A percentile compares a stretch with the other conserved stretches of the same genome.
phyloP scores from a whole-genome alignment of 2,797 vertebrate species.

The Stomatorhinus walkeri region DNA sequence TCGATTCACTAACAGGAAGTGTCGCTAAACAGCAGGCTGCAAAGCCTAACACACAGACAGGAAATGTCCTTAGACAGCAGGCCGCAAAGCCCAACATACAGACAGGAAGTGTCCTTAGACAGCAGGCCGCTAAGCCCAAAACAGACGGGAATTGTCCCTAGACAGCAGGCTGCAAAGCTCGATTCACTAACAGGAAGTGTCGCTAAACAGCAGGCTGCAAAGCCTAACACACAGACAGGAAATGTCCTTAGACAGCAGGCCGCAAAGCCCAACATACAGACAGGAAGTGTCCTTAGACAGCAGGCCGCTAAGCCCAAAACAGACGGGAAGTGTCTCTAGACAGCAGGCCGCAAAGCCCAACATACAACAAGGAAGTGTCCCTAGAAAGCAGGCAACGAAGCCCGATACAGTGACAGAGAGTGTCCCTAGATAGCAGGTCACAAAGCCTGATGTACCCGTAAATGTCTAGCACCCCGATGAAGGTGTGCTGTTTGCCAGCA shows the following conservation, averaged over 20 bases:
- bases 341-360: not conserved
- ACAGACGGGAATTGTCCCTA: not conserved
- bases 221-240: not conserved
- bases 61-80: not conserved
- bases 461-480: slow-evolving; percentile 98
- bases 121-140: not conserved
- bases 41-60: not conserved
- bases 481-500: slow-evolving; percentile 79
- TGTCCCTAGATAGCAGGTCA: not conserved
- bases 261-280: not conserved
- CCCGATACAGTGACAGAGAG: not conserved
- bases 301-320: not conserved
- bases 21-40: not conserved
- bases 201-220: not conserved
- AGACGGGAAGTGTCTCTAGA: not conserved
- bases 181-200: not conserved
- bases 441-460: slow-evolving; percentile 72
- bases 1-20: not conserved
- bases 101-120: not conserved
- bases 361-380: not conserved
- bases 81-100: not conserved
- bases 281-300: not conserved
- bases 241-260: not conserved
- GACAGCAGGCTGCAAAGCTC: not conserved
- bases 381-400: not conserved